These are phyloP conservation scores for Asbolus verrucosus DNA, from an alignment of 1,140 invertebrate genomes.

Conservation along the genomic window DNA sequence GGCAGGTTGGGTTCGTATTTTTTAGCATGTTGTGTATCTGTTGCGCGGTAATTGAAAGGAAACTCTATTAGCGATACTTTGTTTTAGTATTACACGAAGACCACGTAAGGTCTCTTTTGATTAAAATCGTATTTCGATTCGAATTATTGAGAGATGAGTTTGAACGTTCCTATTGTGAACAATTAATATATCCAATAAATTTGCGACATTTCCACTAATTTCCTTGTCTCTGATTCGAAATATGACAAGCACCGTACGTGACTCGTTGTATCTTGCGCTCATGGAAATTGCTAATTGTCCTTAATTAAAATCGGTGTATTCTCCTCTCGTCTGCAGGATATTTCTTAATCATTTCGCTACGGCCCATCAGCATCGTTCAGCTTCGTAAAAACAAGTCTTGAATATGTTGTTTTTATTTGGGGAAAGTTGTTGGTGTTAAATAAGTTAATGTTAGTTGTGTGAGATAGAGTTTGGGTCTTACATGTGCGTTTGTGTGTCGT, in stretches of 20 bases:
- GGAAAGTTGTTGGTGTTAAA: too few species aligned
- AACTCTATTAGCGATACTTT: not conserved
- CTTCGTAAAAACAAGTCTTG: too few species aligned
- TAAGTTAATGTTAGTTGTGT: too few species aligned
- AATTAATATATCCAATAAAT: constrained; percentile 28
- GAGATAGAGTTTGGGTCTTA: too few species aligned
- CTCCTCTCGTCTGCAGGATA: constrained; percentile 9
- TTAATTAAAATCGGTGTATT: constrained; percentile 24
- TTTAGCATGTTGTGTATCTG: not conserved
- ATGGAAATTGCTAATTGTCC: constrained; percentile 22
- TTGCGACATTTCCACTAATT: constrained; percentile 30
- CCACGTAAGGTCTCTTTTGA: constrained; percentile 9
- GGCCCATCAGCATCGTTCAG: too few species aligned
- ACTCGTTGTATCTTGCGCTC: constrained; percentile 22
- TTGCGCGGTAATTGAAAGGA: not conserved
- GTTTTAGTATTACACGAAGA: not conserved
- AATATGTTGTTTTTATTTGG: too few species aligned
- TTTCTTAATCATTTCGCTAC: constrained; percentile 14
- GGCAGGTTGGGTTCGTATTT: too few species aligned
- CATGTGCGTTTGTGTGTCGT: too few species aligned
- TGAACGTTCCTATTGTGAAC: constrained; percentile 7
- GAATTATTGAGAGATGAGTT: constrained; percentile 4
- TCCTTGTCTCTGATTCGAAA: constrained; percentile 29
- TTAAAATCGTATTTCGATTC: constrained; percentile 22
- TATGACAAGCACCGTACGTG: constrained; percentile 32